Base-by-base conservation (phyloP, 2,797 vertebrate genomes). In the Ciconia nigra region DNA sequence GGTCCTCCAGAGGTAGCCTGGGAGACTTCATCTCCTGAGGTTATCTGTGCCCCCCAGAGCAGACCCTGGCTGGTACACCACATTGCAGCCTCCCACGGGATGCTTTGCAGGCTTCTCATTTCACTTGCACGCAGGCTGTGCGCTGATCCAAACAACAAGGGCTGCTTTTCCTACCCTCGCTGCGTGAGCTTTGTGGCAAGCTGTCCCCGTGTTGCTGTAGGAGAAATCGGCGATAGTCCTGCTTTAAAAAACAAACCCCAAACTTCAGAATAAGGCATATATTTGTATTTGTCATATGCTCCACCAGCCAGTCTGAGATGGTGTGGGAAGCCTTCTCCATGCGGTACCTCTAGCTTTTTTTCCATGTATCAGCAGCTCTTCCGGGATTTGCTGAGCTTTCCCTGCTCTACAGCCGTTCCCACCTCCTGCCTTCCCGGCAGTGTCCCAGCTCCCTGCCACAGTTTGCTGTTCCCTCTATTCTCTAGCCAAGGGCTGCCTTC, bases 311-410 rank as follows among this genome's bases (percentile, higher is more conserved):
- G n/a, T 28, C 49, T 86, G 73, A 54, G 54, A 22, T 65, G 19
- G 39, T 46, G 35, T 31, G 35, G 24, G 59, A 92, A 79, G 54
- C 15, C 33, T 89, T 61, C 74, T 84, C 55, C 13, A 8, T 5
- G 0, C 2, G 0, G 13, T 58, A 26, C 13, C 13, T 77, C 65
- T 29, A 65, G 37, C 18, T 65, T 72, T 67, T 83, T 83, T 31
- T 51, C 0, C 0, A 0, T 62, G 42, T 55, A 44, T 87, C 84
- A 70, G 89, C 71, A 90, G 87, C 63, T 89, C 51, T 62, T 87
- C 24, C 71, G 72, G 71, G 19, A 37, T 92, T 62, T 95, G 74
- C 87, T 95, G 91, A 95, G 89, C 78, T 92, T 87, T 85, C 59
- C 67, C 74, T 55, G 78, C 84, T 73, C 19, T 66, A 17, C 84